Evolutionary conservation across 2,113 vertebrate species (phyloP), one percentile per base, ranked within the genome.

Genomic region (Aramus guarauna): DNA sequence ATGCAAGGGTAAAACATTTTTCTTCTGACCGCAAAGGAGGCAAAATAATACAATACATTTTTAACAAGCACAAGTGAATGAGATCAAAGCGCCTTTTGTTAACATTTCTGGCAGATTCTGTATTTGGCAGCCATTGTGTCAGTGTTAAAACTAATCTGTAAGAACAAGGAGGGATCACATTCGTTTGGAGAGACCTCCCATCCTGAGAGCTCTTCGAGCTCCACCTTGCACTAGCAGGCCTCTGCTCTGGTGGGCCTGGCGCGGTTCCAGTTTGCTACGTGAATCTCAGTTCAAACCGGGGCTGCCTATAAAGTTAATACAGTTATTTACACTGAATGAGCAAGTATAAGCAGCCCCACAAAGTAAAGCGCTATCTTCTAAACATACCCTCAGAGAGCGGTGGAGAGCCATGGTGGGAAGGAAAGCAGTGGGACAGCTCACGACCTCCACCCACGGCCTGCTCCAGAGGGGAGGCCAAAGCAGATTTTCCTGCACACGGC

Each of bases 11-110:
- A 93, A 86, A 93, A 90, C 55, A 78, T 83, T 90, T 97, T 94
- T 90, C 90, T 96, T 86, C 82, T 86, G 78, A 92, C 92, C 81
- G 1, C 94, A 95, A 73, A 87, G 74, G 82, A 94, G 68, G 66
- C 50, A 88, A 93, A 82, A 94, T 55, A 76, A 91, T n/a, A 55
- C 88, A 92, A 87, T 88, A 93, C 88, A 36, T 85, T 93, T 62
- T 90, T 96, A 89, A 93, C 86, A 94, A 75, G 82, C 88, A 30
- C 73, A 96, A 82, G n/a, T 86, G 85, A 96, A 91, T 10, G 27
- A 91, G 90, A 96, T 98, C 93, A 96, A 96, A 86, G 86, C 81
- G 82, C 47, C 43, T 91, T 69, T 96, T 97, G 92, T 81, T 93
- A 79, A 94, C 92, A 83, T 93, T 96, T 92, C 75, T 92, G 93